Percentiles rank a stretch among this genome's conserved stretches.
Evolutionary conservation across 2,888 invertebrate genomes (phyloP).

Genomic region (Aphidius colemani): DNA sequence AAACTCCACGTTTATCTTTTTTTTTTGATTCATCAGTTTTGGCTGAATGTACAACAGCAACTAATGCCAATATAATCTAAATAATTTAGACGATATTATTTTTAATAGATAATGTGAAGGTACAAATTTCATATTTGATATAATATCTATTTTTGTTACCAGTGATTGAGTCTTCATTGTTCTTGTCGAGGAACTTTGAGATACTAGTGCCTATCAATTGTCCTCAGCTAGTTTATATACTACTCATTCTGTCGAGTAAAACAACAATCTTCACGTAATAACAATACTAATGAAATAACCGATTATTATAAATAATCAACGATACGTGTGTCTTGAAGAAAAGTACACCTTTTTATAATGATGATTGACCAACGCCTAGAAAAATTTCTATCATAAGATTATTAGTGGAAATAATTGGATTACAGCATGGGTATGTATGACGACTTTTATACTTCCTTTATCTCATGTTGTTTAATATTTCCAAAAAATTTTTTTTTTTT

Average conservation of each 20-base stretch:
- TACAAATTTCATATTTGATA: too few species aligned
- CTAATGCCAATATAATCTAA: slow-evolving; percentile 43
- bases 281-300: slow-evolving; percentile 47
- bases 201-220: slow-evolving; percentile 39
- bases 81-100: not conserved
- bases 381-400: too few species aligned
- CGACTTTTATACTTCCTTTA: too few species aligned
- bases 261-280: slow-evolving; percentile 34
- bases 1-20: slow-evolving; percentile 52
- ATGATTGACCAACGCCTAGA: too few species aligned
- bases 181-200: slow-evolving; percentile 33
- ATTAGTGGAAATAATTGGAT: too few species aligned
- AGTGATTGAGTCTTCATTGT: slow-evolving; percentile 47
- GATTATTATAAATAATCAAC: too few species aligned
- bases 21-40: slow-evolving; percentile 32
- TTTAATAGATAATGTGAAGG: too few species aligned
- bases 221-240: slow-evolving; percentile 42
- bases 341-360: too few species aligned
- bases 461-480: too few species aligned
- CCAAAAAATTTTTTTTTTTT: too few species aligned
- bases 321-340: too few species aligned
- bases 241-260: slow-evolving; percentile 34
- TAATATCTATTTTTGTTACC: slow-evolving; percentile 34
- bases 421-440: too few species aligned
- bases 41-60: slow-evolving; percentile 31